Percentiles rank a stretch among this genome's conserved stretches.
Conservation (phyloP, 2,888 invertebrate genomes). For the Lasioglossum lativentre region DNA sequence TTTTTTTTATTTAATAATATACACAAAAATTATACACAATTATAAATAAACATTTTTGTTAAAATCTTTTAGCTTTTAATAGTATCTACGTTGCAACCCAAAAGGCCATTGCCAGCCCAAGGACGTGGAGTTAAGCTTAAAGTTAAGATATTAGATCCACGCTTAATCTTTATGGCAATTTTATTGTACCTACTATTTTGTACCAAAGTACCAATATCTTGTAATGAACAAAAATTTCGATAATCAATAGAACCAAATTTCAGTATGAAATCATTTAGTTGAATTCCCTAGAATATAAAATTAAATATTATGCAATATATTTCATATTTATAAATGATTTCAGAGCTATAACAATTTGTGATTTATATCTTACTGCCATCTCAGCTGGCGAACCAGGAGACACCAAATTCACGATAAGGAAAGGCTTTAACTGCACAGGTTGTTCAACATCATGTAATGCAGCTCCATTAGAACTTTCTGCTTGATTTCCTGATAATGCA, state of each 20-base stretch:
- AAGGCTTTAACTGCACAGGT: conserved; percentile 83
- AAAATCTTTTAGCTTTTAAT: conserved; percentile 80
- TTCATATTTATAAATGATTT: background rate
- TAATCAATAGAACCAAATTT: conserved; percentile 92
- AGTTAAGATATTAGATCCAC: conserved; percentile 86
- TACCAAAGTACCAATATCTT: conserved; percentile 90
- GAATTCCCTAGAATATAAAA: conserved; percentile 87
- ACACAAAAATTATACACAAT: conserved; percentile 46
- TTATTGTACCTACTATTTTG: conserved; percentile 86
- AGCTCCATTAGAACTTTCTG: conserved; percentile 35
- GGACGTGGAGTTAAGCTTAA: conserved; percentile 89
- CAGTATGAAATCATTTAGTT: conserved; percentile 89
- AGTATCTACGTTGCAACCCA: conserved; percentile 89
- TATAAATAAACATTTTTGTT: conserved; percentile 22
- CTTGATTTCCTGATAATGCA: conserved; percentile 80
- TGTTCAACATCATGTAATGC: conserved; percentile 68
- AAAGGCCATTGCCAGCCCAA: conserved; percentile 92
- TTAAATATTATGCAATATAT: conserved; percentile 17
- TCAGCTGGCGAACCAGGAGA: conserved; percentile 93
- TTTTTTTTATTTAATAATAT: conserved; percentile 55
- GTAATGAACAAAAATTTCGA: conserved; percentile 89
- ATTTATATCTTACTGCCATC: conserved; percentile 87
- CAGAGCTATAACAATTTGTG: background rate
- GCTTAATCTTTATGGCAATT: conserved; percentile 86
- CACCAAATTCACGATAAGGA: conserved; percentile 91